These are phyloP conservation scores for Protosalanx chinensis DNA, from an alignment of 2,797 vertebrate species.

Conservation along the genomic window DNA sequence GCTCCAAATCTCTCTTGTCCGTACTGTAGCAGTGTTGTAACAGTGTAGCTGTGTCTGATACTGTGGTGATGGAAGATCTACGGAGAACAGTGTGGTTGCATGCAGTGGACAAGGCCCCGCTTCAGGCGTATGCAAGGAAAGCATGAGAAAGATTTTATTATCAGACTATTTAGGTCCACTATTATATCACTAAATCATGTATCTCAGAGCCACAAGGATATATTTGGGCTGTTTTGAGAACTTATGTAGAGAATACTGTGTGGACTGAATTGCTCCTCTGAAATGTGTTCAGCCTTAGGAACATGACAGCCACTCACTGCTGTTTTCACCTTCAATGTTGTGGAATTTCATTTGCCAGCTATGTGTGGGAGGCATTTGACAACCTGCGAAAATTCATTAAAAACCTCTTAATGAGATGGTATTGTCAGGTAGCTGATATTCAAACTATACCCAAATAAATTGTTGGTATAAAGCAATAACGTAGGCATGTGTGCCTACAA, in stretches of 20 bases:
- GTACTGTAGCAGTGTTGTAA: slow-evolving; percentile 5
- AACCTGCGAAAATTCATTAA: slow-evolving; percentile 34
- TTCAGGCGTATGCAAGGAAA: neutral
- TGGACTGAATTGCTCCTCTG: neutral
- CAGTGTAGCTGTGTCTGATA: neutral
- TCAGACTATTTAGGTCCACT: neutral
- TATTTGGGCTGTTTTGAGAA: neutral
- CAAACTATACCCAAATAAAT: slow-evolving; percentile 5
- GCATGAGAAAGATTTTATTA: neutral
- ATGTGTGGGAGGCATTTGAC: slow-evolving; percentile 36
- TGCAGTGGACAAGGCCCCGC: slow-evolving; percentile 19
- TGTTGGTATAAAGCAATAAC: neutral
- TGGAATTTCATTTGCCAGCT: slow-evolving; percentile 45
- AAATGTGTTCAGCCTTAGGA: neutral
- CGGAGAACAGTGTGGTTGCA: slow-evolving; percentile 3
- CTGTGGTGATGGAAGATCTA: neutral
- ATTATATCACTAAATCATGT: neutral
- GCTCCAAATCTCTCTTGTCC: neutral
- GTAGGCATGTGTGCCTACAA: too few relatives aligned
- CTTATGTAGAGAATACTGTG: neutral
- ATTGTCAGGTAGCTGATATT: slow-evolving; percentile 30
- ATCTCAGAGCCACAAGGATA: neutral
- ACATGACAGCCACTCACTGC: slow-evolving; percentile 7
- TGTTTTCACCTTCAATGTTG: slow-evolving; percentile 33
- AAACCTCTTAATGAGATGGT: neutral